phyloP scores from a whole-genome alignment of 2,797 vertebrate species.

The Chanos chanos region DNA sequence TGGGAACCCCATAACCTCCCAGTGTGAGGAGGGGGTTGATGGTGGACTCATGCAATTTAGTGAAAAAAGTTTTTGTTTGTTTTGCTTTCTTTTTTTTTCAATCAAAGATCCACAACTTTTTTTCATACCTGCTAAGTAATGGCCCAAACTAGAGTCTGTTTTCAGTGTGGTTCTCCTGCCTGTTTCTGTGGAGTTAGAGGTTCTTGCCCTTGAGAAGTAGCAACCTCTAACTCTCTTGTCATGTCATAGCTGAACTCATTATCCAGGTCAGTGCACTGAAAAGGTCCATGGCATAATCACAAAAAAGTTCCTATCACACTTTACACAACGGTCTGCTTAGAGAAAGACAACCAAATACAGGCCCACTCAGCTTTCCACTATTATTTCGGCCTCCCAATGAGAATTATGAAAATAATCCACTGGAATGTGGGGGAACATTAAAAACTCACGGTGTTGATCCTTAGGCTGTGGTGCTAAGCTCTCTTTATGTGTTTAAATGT shows the following conservation, averaged over 20 bases:
- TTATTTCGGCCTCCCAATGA: background rate
- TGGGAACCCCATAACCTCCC: constrained; percentile 14
- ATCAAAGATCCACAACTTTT: background rate
- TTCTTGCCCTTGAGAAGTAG: background rate
- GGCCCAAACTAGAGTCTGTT: too few relatives aligned
- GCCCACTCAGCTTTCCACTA: background rate
- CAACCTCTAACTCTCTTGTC: background rate
- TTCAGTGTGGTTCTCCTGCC: constrained; percentile 2
- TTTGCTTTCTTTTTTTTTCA: constrained; percentile 1
- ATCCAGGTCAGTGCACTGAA: background rate
- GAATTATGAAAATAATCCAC: background rate
- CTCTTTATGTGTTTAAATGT: background rate
- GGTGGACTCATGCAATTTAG: too few relatives aligned
- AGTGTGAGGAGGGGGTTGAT: constrained; percentile 3
- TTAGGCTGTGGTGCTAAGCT: too few relatives aligned
- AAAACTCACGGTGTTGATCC: background rate
- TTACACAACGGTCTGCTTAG: background rate
- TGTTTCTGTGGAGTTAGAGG: background rate
- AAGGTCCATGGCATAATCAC: background rate
- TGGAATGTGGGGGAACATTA: background rate
- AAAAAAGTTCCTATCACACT: background rate
- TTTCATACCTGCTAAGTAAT: background rate
- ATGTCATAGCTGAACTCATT: background rate
- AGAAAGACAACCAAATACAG: background rate
- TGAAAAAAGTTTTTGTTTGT: constrained; percentile 18